Base-by-base conservation (phyloP, 2,113 vertebrate genomes). In the Ceyx melanurus region DNA sequence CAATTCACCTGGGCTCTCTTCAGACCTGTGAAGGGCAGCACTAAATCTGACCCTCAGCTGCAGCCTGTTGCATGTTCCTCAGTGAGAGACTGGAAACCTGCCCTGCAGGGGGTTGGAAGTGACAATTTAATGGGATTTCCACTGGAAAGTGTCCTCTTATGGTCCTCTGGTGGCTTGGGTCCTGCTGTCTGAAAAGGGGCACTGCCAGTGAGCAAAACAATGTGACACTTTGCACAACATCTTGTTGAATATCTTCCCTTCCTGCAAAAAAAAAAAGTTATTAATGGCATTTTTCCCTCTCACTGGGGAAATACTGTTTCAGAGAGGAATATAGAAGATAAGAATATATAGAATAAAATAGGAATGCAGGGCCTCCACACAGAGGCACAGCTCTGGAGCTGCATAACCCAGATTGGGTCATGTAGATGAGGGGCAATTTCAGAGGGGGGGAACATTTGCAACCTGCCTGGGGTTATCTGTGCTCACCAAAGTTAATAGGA, bases 1-100 rank as follows among this genome's bases (percentile, higher is more conserved):
- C 11, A 51, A 22, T 31, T 77, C 25, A 51, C 3, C 26, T 61
- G 6, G 35, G 35, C 14, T 9, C 11, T 57, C 20, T 64, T 76
- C 29, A 61, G 11, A 73, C 11, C 45, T 0, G 1, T 0, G 9
- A 51, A 31, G 28, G 20, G 6, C n/a, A 76, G 7, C 15, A 12
- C 9, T 62, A 58, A 84, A 84, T 16, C 21, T 57, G 71, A 83
- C 70, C 42, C 13, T 76, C 35, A 79, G 28, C 40, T 85, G 75
- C 58, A 17, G 31, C 20, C 21, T 61, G 45, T 48, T 82, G 28
- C 45, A 40, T 37, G 54, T 1, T 42, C 9, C 51, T 16, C n/a
- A 64, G 46, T n/a, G 33, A 33, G 25, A 42, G 16, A 42, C 10
- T 0, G 5, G 42, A 31, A 57, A 57, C 17, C 14, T 62, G 31